phyloP scores from a whole-genome alignment of 2,888 invertebrate species.

The Plutella xylostella region DNA sequence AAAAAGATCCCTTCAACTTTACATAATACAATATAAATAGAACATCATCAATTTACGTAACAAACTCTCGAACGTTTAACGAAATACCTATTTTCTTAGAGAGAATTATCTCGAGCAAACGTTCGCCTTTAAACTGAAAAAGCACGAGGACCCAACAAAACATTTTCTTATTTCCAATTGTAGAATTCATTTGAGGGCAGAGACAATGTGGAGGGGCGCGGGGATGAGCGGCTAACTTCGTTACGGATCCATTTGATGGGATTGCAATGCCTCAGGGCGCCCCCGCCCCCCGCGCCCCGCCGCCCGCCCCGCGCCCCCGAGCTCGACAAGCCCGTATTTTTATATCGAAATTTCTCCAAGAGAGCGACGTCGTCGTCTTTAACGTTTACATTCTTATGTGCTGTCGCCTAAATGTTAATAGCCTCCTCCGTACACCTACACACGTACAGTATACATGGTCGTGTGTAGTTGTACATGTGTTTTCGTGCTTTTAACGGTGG shows the following conservation, averaged over 20 bases:
- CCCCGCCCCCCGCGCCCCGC: conserved; percentile 27
- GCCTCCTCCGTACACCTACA: conserved; percentile 42
- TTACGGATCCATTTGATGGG: conserved; percentile 86
- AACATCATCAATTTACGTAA: too few relatives aligned
- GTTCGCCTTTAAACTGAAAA: conserved; percentile 63
- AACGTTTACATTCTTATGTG: conserved; percentile 70
- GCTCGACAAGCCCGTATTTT: conserved; percentile 58
- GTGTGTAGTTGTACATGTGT: background rate
- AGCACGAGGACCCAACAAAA: conserved; percentile 66
- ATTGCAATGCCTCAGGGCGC: conserved; percentile 73
- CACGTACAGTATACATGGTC: conserved; percentile 12
- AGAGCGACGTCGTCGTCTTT: conserved; percentile 63
- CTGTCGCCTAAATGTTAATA: conserved; percentile 66
- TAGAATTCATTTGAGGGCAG: conserved; percentile 71
- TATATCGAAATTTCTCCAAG: conserved; percentile 69
- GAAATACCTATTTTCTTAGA: conserved; percentile 30
- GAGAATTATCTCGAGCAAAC: conserved; percentile 52
- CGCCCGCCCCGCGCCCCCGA: conserved; percentile 15
- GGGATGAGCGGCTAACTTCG: conserved; percentile 76
- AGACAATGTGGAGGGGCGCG: conserved; percentile 69
- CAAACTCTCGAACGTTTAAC: too few relatives aligned
- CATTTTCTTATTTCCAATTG: conserved; percentile 71
- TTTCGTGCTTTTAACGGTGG: conserved; percentile 53
- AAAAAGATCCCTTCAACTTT: too few relatives aligned
- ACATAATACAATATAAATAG: too few relatives aligned